A percentile compares a stretch with the other conserved stretches of the same genome.
phyloP scores from a whole-genome alignment of 2,888 invertebrate species.

The Fabriciana adippe region DNA sequence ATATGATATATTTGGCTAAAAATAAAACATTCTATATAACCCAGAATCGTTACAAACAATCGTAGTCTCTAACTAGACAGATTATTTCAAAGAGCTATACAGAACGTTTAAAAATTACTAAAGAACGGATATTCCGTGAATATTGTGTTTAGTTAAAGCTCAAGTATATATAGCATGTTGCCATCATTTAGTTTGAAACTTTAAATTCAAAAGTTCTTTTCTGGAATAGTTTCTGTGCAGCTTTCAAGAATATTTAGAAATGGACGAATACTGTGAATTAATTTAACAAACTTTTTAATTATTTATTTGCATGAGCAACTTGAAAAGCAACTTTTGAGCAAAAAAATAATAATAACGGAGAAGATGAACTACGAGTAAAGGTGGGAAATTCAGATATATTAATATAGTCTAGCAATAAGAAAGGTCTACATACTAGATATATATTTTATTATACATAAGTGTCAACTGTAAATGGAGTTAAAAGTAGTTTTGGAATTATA shows the following conservation, averaged over 20 bases:
- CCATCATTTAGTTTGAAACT: background rate
- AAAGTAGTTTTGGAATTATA: too few species aligned
- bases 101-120: background rate
- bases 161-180: background rate
- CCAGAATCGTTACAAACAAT: too few species aligned
- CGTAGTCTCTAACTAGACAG: too few species aligned
- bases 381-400: too few species aligned
- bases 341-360: too few species aligned
- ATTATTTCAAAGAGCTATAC: background rate
- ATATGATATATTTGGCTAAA: too few species aligned
- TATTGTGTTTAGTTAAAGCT: constrained; percentile 1
- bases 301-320: background rate
- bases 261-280: background rate
- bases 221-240: background rate
- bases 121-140: background rate
- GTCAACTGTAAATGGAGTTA: too few species aligned
- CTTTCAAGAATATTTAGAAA: constrained; percentile 5
- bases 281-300: background rate
- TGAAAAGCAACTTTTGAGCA: background rate
- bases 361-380: too few species aligned
- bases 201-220: constrained; percentile 5
- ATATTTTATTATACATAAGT: too few species aligned
- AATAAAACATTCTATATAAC: too few species aligned
- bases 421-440: too few species aligned
- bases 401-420: too few species aligned